Base-by-base conservation (phyloP, 2,113 vertebrate genomes). In the Oryzias melastigma region DNA sequence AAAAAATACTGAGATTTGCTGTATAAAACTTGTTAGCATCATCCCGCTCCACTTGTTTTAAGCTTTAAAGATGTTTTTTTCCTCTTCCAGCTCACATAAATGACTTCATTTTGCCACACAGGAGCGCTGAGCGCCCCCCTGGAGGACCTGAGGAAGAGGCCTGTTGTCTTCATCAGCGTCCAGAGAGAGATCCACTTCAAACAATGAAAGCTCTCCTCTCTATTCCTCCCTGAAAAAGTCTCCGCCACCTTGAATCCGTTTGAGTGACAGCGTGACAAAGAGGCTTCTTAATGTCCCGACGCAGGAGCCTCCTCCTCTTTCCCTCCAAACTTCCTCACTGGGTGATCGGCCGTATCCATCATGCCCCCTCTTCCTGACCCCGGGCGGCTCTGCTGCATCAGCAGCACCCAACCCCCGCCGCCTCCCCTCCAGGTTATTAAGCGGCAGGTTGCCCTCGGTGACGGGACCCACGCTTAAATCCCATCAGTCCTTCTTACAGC, bases 291-390 rank as follows among this genome's bases (percentile, higher is more conserved):
- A 87, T 60, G 88, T 90, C 77, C 81, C 71, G 84, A 92, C 88
- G 91, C 92, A 92, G 89, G 85, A 87, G 83, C 89, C 92, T 90
- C 81, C 92, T 80, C 82, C 82, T 63, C 74, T 65, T 83, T 84
- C 70, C 76, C 78, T 80, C 77, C 15, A 73, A 83, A 94, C 94
- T 96, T 97, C 95, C 95, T 96, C 85, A 83, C 77, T 59, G 85
- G 91, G 92, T 88, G 91, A 93, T 89, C 92, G 93, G 91, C 91
- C 92, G 93, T 92, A 94, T 96, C 94, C 92, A 94, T 95, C 95
- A 94, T 93, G 73, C 90, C 91, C 79, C 80, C 85, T 91, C 92
- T 95, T 96, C 93, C 94, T 95, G 93, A 93, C 93, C 92, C 91
- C 88, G 89, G 91, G 92, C 91, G 79, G 65, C 90, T 85, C 85